Evolutionary conservation across 2,888 invertebrate genomes (phyloP), one percentile per base, ranked within the genome.

Genomic region (Athetis lepigone): DNA sequence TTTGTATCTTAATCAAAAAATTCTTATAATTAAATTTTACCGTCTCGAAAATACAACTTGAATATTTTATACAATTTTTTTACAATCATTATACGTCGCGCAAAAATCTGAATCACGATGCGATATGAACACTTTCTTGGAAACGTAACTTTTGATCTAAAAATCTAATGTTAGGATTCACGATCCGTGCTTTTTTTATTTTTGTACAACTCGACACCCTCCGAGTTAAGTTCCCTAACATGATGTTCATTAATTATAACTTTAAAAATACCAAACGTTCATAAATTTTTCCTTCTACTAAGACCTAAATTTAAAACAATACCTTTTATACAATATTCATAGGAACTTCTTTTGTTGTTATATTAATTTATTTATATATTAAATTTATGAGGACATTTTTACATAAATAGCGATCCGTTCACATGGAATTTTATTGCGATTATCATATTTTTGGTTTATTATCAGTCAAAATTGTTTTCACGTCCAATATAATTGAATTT

Each of bases 271-370:
- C 94, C 94, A 92, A 95, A 95, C 94, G 89, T 92, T 89, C 91
- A 93, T 94, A 94, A 94, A 91, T 92, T 94, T 94, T 93, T 91
- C 91, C 92, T 88, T 93, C 93, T 93, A 92, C 93, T 94, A 94
- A 91, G 93, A 93, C 92, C 95, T 94, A 94, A 94, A 94, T 93
- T 94, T 94, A 94, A 94, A 94, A 85, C 91, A 94, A 94, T 94
- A 94, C 93, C 88, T 90, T 94, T 94, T 94, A 94, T 94, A 94
- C 93, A 94, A 93, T 93, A 93, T 93, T 93, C 92, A 94, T 95
- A 95, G 95, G 95, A 94, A 95, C 95, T 95, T 94, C 93, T 93
- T 94, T 94, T 94, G 94, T 94, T 94, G 94, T 94, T 93, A 94
- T 90, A 93, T 94, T 85, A 93, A 92, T 94, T 94, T 92, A 93